Conservation (phyloP, 1,140 invertebrate genomes). For the Condylostylus longicornis region DNA sequence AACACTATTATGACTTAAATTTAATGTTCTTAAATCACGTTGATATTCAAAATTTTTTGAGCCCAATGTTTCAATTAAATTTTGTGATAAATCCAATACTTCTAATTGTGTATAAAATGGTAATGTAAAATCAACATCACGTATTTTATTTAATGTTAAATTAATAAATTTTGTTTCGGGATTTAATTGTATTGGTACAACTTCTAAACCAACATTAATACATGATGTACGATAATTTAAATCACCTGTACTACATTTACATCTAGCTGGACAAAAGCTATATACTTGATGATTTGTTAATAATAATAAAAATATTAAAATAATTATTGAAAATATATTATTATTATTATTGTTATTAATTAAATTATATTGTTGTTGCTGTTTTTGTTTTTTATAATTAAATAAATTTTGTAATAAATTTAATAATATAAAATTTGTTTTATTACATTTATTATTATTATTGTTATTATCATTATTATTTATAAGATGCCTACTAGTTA, state of each 20-base stretch:
- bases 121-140: constrained; percentile 53
- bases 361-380: no score
- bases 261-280: constrained; percentile 62
- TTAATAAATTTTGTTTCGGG: constrained; percentile 64
- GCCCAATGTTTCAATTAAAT: constrained; percentile 60
- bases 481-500: no score
- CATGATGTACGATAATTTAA: constrained; percentile 59
- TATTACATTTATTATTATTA: no score
- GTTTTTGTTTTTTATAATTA: no score
- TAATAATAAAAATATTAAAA: no score
- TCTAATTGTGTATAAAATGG: constrained; percentile 64
- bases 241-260: constrained; percentile 48
- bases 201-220: constrained; percentile 56
- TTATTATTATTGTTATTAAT: no score
- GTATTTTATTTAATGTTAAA: constrained; percentile 57
- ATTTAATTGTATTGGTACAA: constrained; percentile 75
- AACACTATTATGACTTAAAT: constrained; percentile 60
- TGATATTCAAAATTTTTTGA: constrained; percentile 65
- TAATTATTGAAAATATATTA: no score
- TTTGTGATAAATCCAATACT: constrained; percentile 63
- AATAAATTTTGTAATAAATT: no score
- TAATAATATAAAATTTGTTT: no score
- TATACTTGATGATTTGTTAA: no score
- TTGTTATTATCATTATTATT: no score
- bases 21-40: constrained; percentile 49